Evolutionary conservation across 2,113 vertebrate species (phyloP), one percentile per base, ranked within the genome.

Genomic region (Mus musculus): DNA sequence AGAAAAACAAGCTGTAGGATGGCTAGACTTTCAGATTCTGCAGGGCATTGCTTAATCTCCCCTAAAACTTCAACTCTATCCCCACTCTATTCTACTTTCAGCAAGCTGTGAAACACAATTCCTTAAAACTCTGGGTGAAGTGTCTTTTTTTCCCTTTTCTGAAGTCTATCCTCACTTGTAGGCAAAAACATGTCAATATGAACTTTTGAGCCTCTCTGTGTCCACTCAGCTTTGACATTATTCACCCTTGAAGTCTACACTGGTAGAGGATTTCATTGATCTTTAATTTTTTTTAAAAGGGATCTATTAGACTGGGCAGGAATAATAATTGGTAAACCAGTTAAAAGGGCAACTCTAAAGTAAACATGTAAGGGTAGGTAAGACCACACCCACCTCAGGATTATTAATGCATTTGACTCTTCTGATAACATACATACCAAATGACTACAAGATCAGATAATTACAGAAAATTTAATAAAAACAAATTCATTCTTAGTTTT

Each of bases 381-480:
- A 97, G 91, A 96, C 72, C 92, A 90, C 73, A 98, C 7, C 77
- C 82, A 82, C 42, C 81, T 84, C 65, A 93, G 73, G 46, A 85
- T 95, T 95, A 96, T 89, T 91, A 93, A 78, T 61, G 80, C 90
- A 72, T 49, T 93, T 73, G 89, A 22, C 52, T 33, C 96, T 95
- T 54, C 67, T 63, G 56, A 98, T 98, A 82, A 96, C 80, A 93
- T n/a, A 96, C 96, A 88, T 10, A 65, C 13, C 72, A 49, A 91
- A 85, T 90, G 81, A 49, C 52, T 95, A 86, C 88, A 67, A 93
- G 61, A 91, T 71, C 39, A 97, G 61, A 42, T 87, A 89, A 89
- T 49, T 1, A 13, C 24, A 80, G 71, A 20, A 95, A 17, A 22
- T 49, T 84, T 19, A 76, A 46, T 28, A 52, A 80, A 54, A 54